Conservation (phyloP, 2,797 vertebrate species). For the Amblyopsis hoosieri region DNA sequence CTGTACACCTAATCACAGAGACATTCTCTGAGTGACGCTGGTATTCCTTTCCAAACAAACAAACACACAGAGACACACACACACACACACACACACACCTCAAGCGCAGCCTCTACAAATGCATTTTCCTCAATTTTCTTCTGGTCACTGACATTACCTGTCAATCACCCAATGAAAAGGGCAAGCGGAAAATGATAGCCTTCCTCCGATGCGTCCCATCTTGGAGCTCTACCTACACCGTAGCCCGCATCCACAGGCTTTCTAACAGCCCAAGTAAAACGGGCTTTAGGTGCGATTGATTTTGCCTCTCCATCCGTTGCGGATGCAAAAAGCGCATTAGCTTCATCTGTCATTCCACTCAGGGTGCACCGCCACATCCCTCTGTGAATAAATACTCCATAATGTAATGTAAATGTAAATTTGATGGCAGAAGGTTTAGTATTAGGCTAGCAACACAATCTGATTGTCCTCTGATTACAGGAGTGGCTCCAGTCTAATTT, state of each 20-base stretch:
- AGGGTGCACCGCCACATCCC: conserved; percentile 38
- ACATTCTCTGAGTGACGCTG: conserved; percentile 19
- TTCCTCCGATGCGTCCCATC: conserved; percentile 3
- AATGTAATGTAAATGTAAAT: conserved; percentile 74
- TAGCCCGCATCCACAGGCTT: conserved; percentile 22
- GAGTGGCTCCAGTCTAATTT: conserved; percentile 43
- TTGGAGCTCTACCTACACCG: conserved; percentile 18
- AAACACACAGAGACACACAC: conserved; percentile 16
- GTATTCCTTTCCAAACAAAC: conserved; percentile 17
- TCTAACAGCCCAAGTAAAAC: conserved; percentile 30
- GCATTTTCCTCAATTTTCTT: conserved; percentile 1
- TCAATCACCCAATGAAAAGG: conserved; percentile 27
- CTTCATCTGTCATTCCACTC: conserved; percentile 61
- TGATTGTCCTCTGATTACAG: conserved; percentile 54
- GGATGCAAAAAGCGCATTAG: conserved; percentile 53
- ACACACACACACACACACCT: conserved; percentile 14
- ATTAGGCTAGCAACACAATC: conserved; percentile 47
- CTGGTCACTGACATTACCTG: conserved; percentile 13
- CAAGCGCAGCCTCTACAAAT: not conserved
- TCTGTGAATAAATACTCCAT: conserved; percentile 68
- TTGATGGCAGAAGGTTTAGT: conserved; percentile 57
- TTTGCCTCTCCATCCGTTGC: conserved; percentile 39
- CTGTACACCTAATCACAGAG: conserved; percentile 30
- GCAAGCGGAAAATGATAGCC: conserved; percentile 12
- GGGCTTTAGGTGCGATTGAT: conserved; percentile 50